Evolutionary conservation across 2,888 invertebrate species (phyloP), one percentile per base, ranked within the genome.

Genomic region (Drosophila differens): DNA sequence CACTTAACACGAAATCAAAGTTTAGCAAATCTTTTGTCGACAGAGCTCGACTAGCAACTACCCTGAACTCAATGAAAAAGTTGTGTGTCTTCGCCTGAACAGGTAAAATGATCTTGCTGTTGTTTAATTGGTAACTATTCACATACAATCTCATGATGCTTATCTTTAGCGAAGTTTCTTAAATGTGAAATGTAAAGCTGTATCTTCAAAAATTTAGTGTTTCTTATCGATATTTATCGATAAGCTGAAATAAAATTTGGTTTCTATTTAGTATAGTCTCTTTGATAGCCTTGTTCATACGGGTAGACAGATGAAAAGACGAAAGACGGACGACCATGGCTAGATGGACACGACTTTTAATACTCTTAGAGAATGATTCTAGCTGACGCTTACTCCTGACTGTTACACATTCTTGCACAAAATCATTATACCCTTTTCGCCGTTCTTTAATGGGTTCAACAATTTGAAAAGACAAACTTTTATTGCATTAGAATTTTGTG

Each of bases 401-500:
- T 25, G 22, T 47, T 47, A 9, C 25, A 25, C 1, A 16, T 9
- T 16, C 25, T 16, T 4, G 47, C 16, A 16, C 7, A 22, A 22
- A 22, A 16, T 25, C 16, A 25, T 9, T 9, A 47, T 25, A 47
- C 25, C 47, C 25, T 9, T 25, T 9, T 2, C 25, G 19, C 14
- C 35, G 4, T 4, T 22, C 2, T 47, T 22, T 7, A 47, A 4
- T 14, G 16, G 7, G 47, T 16, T 28, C 4, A 25, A 3, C 35
- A 28, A 28, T 33, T 44, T 32, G 16, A 30, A 55, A 47, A 53
- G 70, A 68, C 66, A 61, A 79, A 79, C 60, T 79, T 81, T 76
- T 69, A 81, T 79, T 81, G 79, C 77, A 69, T 67, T 72, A 41
- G 67, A 25, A 49, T 58, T 57, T 52, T 53, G 41, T 80, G 35